These are phyloP conservation scores for Chelonus insularis DNA, from an alignment of 1,140 invertebrate genomes.

Conservation along the genomic window DNA sequence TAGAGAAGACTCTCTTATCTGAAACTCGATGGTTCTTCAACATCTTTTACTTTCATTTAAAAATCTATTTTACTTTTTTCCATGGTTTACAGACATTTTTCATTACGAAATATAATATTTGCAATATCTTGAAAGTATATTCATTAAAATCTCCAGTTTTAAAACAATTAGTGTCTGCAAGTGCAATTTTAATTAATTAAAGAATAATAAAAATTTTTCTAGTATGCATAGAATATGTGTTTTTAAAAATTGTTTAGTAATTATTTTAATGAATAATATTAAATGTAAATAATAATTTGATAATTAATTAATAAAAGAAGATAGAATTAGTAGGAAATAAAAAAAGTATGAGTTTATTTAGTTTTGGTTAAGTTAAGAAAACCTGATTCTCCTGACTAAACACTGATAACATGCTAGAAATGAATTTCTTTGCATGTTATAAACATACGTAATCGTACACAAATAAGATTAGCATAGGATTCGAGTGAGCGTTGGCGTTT, in stretches of 20 bases:
- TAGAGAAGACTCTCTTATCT: constrained; percentile 51
- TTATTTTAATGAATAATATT: too few relatives aligned
- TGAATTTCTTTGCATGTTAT: constrained; percentile 61
- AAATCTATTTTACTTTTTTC: constrained; percentile 19
- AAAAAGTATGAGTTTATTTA: neutral
- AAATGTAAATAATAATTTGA: too few relatives aligned
- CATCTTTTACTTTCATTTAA: constrained; percentile 33
- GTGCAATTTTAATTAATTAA: too few relatives aligned
- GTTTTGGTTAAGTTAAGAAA: neutral
- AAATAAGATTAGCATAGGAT: constrained; percentile 61
- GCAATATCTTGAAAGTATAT: too few relatives aligned
- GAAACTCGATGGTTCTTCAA: constrained; percentile 52
- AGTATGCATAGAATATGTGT: too few relatives aligned
- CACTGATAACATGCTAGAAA: constrained; percentile 54
- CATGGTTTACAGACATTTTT: constrained; percentile 8
- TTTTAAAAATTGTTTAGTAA: too few relatives aligned
- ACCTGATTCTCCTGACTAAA: constrained; percentile 56
- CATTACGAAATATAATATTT: neutral
- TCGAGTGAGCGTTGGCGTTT: constrained; percentile 29
- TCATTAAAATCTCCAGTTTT: too few relatives aligned
- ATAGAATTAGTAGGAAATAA: neutral
- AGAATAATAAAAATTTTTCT: too few relatives aligned
- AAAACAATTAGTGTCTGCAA: too few relatives aligned
- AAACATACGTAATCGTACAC: constrained; percentile 61
- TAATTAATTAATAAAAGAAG: too few relatives aligned